phyloP scores from a whole-genome alignment of 2,888 invertebrate species.

The Clepsis dumicolana region DNA sequence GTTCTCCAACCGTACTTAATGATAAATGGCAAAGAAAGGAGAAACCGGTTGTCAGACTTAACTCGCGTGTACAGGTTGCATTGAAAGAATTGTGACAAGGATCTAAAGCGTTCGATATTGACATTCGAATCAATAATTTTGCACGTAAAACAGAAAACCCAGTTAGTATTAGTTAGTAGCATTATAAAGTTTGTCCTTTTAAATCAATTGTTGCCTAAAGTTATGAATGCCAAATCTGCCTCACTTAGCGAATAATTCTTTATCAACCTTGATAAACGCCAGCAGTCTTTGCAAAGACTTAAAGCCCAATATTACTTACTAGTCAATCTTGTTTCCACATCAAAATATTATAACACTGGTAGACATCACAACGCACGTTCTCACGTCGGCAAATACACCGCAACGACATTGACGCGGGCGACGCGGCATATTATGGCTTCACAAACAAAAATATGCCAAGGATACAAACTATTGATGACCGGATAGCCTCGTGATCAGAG shows the following conservation, averaged over 20 bases:
- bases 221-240: not conserved
- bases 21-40: conserved; percentile 39
- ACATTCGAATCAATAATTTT: not conserved
- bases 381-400: conserved; percentile 11
- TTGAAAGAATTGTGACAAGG: not conserved
- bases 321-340: conserved; percentile 13
- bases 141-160: not conserved
- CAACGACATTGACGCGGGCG: conserved; percentile 29
- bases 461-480: conserved; percentile 3
- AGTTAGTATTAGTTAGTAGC: not conserved
- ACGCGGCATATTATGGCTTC: conserved; percentile 23
- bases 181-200: not conserved
- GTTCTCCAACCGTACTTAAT: conserved; percentile 39
- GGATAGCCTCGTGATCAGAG: too few relatives aligned
- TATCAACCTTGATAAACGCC: conserved; percentile 13
- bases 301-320: not conserved
- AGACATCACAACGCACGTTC: conserved; percentile 12
- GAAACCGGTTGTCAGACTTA: conserved; percentile 16
- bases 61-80: not conserved
- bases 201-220: not conserved
- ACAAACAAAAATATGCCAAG: conserved; percentile 18
- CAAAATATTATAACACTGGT: conserved; percentile 23
- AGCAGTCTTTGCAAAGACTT: conserved; percentile 10
- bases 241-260: conserved; percentile 2
- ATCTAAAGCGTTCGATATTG: not conserved